Evolutionary conservation across 1,140 invertebrate species (phyloP).

Genomic region (Drosophila sproati): DNA sequence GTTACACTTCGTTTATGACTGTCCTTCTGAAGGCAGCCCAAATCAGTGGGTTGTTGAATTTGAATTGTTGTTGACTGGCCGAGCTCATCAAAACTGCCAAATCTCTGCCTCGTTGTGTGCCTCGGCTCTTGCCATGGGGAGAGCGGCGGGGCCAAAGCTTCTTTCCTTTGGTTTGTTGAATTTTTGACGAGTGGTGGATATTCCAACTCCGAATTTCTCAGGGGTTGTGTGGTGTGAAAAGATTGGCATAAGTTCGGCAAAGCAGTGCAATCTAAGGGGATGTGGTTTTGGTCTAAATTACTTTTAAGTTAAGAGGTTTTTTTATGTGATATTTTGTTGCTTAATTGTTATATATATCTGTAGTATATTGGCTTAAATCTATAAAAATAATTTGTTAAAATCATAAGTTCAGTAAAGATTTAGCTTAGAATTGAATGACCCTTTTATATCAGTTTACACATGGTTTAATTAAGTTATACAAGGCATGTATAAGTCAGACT

Average conservation of each 20-base stretch:
- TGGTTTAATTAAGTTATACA: neutral
- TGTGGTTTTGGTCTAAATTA: neutral
- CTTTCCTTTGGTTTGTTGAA: constrained; percentile 41
- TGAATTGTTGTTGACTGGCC: constrained; percentile 50
- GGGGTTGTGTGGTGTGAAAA: constrained; percentile 6
- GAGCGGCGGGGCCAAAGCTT: neutral
- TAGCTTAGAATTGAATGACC: no score
- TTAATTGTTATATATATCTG: no score
- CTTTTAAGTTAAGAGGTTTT: neutral
- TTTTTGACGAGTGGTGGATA: constrained; percentile 1
- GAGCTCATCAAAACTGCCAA: constrained; percentile 31
- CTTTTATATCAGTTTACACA: neutral
- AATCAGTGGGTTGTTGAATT: constrained; percentile 54
- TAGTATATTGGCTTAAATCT: no score
- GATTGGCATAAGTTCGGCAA: constrained; percentile 16
- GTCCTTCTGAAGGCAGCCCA: constrained; percentile 55
- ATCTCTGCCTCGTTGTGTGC: constrained; percentile 30
- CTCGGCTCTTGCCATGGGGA: constrained; percentile 16
- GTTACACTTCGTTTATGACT: constrained; percentile 77
- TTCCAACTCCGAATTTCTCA: constrained; percentile 10
- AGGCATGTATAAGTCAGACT: neutral
- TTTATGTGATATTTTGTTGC: neutral
- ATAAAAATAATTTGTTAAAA: no score
- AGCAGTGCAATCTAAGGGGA: constrained; percentile 20
- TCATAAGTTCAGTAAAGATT: no score